Base-by-base conservation (phyloP, 2,797 vertebrate species). In the Pangasius mekongensis region DNA sequence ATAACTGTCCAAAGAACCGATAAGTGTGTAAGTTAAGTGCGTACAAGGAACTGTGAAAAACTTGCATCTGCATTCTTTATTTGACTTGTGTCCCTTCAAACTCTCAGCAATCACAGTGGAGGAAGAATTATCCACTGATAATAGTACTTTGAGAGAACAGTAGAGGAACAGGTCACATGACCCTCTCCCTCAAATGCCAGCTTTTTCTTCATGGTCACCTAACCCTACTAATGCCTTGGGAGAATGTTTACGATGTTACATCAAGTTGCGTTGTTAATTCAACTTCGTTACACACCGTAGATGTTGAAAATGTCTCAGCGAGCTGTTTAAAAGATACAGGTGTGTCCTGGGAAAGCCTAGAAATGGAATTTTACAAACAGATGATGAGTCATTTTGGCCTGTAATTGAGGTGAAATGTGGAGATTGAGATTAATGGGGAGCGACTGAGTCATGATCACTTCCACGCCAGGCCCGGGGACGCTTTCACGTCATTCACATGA, bases 311-410 rank as follows among this genome's bases (percentile, higher is more conserved):
- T 60, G 56, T 27, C 33, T 10, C 80, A 3, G 24, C 33, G 43
- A 10, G 5, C 22, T 43, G 56, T 43, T 14, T 83, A n/a, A 64
- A 64, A 43, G 24, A 66, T 47, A 30, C 27, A 67, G 82, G 82
- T 64, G 62, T 67, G 43, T 67, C 82, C 62, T 49, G 62, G 62
- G 62, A 84, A 84, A 83, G n/a, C 3, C 62, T 62, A 83, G 82
- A 67, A 20, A 52, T 83, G 60, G 14, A 66, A 49, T 49, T 67
- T 84, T 67, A 67, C 43, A 20, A 67, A 49, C 1, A 11, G n/a
- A 5, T 30, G 43, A 67, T 67, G 82, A 84, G 3, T 84, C 62
- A 84, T 52, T 67, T 67, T 33, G 43, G 43, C n/a, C n/a, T n/a
- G 47, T 84, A 67, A 84, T 67, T 52, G 43, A 82, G 80, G 56